Base-by-base conservation (phyloP, 2,113 vertebrate species). In the Talpa occidentalis region DNA sequence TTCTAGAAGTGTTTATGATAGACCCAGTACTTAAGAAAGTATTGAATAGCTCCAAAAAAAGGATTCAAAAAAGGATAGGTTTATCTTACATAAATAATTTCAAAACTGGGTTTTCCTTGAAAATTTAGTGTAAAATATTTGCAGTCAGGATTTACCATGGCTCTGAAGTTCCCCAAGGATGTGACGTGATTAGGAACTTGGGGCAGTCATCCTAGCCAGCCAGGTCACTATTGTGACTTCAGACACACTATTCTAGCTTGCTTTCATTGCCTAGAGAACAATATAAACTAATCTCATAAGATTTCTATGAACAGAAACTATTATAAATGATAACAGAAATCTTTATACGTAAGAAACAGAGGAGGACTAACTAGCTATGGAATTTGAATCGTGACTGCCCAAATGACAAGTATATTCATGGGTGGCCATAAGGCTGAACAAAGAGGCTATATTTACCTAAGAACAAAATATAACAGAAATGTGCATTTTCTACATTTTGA, bases 71-170 rank as follows among this genome's bases (percentile, higher is more conserved):
- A 90, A 77, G 42, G 11, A 60, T 90, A 66, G 37, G 35, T 30
- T 88, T 66, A 47, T 5, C 42, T 84, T 49, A 83, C 77, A 24
- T 64, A 85, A 93, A 86, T 73, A 82, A 94, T 30, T n/a, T 74
- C 72, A 52, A 81, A 92, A 62, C 21, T 77, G 11, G 1, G 10
- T 78, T 96, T 40, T 79, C 37, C 70, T 70, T 89, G 67, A 73
- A 37, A 85, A 77, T 81, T 70, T 60, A 54, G 42, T 67, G 49
- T 12, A 62, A 93, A 82, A 88, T 42, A 21, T 4, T 81, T 73
- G 7, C 11, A 78, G 9, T n/a, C 10, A 78, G 44, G 35, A 60
- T 16, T 40, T 35, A 54, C 84, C 42, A 62, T 19, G 40, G 2
- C 35, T 74, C 62, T 60, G 52, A 91, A 70, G 52, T 70, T 88